Conservation (phyloP, 2,113 vertebrate genomes). For the Mustela lutreola region DNA sequence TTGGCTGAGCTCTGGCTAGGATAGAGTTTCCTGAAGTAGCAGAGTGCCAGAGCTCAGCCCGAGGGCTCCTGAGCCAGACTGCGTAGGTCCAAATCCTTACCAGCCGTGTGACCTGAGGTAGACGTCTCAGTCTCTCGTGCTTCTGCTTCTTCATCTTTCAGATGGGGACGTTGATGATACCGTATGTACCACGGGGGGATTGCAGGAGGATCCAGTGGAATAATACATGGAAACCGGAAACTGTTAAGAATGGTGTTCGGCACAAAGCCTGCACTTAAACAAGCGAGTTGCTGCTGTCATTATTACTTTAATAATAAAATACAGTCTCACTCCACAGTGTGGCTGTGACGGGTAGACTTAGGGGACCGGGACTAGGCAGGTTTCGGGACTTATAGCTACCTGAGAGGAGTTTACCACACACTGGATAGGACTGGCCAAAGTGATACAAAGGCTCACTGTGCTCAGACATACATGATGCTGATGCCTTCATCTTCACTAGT, state of each 20-base stretch:
- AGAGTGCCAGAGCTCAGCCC: neutral
- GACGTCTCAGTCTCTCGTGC: neutral
- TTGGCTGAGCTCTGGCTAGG: neutral
- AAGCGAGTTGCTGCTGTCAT: neutral
- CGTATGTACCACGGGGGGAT: neutral
- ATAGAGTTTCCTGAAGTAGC: neutral
- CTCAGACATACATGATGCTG: neutral
- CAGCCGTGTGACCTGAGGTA: neutral
- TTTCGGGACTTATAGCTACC: neutral
- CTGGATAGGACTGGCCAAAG: neutral
- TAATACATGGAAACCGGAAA: neutral
- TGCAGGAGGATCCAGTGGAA: slow-evolving; percentile 44
- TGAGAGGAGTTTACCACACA: neutral
- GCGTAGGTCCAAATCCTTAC: neutral
- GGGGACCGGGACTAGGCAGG: neutral
- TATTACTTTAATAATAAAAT: neutral
- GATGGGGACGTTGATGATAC: neutral
- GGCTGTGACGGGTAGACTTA: neutral
- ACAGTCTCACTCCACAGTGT: neutral
- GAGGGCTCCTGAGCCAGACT: neutral
- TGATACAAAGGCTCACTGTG: neutral
- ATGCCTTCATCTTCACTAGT: slow-evolving; percentile 13
- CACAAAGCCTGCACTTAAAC: neutral
- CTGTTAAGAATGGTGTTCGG: neutral
- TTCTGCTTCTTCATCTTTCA: slow-evolving; percentile 31